Conservation (phyloP, 2,113 vertebrate genomes). For the Tylochromis polylepis region DNA sequence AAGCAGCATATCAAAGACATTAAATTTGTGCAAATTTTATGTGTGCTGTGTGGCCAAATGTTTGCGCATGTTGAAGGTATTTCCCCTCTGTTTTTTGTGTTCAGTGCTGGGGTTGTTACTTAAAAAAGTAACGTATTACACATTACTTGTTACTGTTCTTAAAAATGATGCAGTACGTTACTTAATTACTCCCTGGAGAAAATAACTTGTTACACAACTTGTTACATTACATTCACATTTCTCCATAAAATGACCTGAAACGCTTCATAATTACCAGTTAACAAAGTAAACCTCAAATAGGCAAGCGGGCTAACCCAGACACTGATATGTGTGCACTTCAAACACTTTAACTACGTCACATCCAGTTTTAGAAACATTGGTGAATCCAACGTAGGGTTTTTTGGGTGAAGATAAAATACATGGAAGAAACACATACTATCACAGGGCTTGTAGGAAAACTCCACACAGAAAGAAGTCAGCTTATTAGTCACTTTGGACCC, state of each 20-base stretch:
- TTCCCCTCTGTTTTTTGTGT: not conserved
- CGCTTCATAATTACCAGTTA: not conserved
- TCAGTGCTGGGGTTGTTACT: not conserved
- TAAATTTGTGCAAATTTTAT: not conserved
- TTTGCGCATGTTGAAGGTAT: not conserved
- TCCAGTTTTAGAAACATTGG: not conserved
- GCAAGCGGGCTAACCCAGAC: not conserved
- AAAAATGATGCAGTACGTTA: not conserved
- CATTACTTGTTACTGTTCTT: not conserved
- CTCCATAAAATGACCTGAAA: not conserved
- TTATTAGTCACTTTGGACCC: too few relatives aligned
- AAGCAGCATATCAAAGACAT: not conserved
- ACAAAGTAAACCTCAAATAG: not conserved
- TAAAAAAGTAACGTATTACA: not conserved
- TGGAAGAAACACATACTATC: not conserved
- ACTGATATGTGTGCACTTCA: not conserved
- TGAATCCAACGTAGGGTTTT: fast-evolving
- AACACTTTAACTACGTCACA: not conserved
- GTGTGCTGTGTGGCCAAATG: not conserved
- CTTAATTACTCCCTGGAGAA: not conserved
- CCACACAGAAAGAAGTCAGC: not conserved
- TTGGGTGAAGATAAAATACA: not conserved
- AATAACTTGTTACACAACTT: not conserved
- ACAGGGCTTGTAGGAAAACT: not conserved
- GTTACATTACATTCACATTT: not conserved